Percentiles rank a stretch among this genome's conserved stretches.
These are phyloP conservation scores for Gulo gulo DNA, from an alignment of 2,113 vertebrate genomes.

Conservation along the genomic window DNA sequence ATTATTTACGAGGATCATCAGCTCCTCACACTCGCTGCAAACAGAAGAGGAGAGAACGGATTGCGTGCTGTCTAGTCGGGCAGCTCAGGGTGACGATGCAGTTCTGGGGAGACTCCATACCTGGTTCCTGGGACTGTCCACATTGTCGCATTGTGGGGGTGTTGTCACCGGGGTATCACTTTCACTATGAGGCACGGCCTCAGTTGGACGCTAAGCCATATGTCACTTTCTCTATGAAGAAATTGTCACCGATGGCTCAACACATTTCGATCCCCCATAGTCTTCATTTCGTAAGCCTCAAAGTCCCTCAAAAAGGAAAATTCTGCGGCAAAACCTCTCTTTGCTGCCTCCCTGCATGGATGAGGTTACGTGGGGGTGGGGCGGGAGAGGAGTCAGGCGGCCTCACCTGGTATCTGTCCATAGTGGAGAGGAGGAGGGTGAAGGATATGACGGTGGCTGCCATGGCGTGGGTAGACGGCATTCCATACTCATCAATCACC, in stretches of 20 bases:
- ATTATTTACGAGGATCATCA: not conserved
- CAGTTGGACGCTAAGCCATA: not conserved
- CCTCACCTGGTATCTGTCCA: slow-evolving; percentile 90
- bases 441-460: slow-evolving; percentile 94
- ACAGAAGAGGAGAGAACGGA: not conserved
- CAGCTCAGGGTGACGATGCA: not conserved
- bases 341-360: not conserved
- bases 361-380: fast-evolving
- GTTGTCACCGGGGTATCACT: not conserved
- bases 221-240: not conserved
- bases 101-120: too few relatives aligned
- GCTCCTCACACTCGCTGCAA: not conserved
- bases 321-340: not conserved
- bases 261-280: not conserved
- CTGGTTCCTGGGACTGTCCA: fast-evolving
- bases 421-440: slow-evolving; percentile 89
- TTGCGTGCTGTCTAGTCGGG: not conserved
- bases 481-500: slow-evolving; percentile 90
- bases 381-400: too few relatives aligned
- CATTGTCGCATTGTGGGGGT: too few relatives aligned
- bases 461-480: slow-evolving; percentile 98
- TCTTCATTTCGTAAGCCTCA: not conserved
- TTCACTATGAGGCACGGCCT: not conserved
- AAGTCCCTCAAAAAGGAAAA: not conserved
- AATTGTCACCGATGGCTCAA: not conserved